Evolutionary conservation across 2,888 invertebrate genomes (phyloP).

Genomic region (Lagria hirta): DNA sequence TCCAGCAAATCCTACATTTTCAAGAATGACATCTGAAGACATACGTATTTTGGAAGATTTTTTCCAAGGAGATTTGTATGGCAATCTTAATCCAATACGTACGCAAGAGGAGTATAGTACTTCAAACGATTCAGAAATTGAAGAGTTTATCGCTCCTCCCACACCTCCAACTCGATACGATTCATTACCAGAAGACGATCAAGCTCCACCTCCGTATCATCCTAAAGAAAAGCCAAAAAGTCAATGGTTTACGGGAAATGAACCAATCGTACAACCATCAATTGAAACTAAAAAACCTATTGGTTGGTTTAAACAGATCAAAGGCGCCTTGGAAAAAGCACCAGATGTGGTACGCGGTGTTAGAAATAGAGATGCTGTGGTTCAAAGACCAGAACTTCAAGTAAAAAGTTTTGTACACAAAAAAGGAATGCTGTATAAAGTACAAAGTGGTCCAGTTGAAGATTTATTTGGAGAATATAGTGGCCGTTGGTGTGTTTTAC

Average conservation of each 20-base stretch:
- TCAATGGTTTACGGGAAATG: slow-evolving; percentile 42
- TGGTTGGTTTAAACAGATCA: slow-evolving; percentile 46
- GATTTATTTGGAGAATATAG: slow-evolving; percentile 76
- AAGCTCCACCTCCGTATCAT: slow-evolving; percentile 29
- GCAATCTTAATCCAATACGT: slow-evolving; percentile 56
- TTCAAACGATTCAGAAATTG: slow-evolving; percentile 55
- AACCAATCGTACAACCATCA: slow-evolving; percentile 20
- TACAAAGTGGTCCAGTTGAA: slow-evolving; percentile 65
- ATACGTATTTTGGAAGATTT: slow-evolving; percentile 63
- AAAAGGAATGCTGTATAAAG: slow-evolving; percentile 63
- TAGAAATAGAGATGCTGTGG: slow-evolving; percentile 40
- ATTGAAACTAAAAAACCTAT: slow-evolving; percentile 49
- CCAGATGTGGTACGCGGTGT: slow-evolving; percentile 50
- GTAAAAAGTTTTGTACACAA: slow-evolving; percentile 58
- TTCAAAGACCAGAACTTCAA: slow-evolving; percentile 59
- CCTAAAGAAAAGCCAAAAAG: slow-evolving; percentile 39
- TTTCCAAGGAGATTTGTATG: slow-evolving; percentile 69
- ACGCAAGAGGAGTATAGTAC: slow-evolving; percentile 56
- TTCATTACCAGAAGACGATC: slow-evolving; percentile 61
- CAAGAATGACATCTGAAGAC: slow-evolving; percentile 9
- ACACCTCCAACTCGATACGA: slow-evolving; percentile 66
- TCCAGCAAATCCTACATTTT: too few species aligned
- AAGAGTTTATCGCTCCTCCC: slow-evolving; percentile 48
- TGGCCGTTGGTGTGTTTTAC: slow-evolving; percentile 69
- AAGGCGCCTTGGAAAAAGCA: slow-evolving; percentile 58